A percentile compares a stretch with the other conserved stretches of the same genome.
These are phyloP conservation scores for Premnoplex brunnescens DNA, from an alignment of 2,797 vertebrate species.

Conservation along the genomic window DNA sequence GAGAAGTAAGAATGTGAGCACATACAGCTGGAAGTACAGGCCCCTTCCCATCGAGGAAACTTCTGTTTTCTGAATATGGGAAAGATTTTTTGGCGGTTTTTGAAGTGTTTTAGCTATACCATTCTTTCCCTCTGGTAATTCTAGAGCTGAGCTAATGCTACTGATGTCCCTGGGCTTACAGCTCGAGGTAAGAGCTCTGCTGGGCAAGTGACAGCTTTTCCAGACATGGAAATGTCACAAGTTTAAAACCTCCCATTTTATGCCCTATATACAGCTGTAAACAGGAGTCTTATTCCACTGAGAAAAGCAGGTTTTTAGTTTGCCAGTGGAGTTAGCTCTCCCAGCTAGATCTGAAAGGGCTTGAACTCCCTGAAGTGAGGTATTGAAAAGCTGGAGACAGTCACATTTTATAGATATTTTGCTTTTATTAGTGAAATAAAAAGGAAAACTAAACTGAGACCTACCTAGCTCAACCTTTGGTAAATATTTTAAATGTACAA, in stretches of 20 bases:
- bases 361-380: constrained; percentile 39
- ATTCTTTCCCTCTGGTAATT: not conserved
- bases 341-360: constrained; percentile 6
- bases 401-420: constrained; percentile 24
- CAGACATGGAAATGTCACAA: constrained; percentile 51
- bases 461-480: constrained; percentile 1
- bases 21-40: not conserved
- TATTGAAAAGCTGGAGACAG: constrained; percentile 16
- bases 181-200: constrained; percentile 1
- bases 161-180: constrained; percentile 19
- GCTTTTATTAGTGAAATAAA: constrained; percentile 7
- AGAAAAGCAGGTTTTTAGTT: constrained; percentile 28
- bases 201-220: not conserved
- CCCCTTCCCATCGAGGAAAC: not conserved
- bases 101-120: not conserved
- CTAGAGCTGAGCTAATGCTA: constrained; percentile 34
- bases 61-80: not conserved
- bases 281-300: constrained; percentile 39
- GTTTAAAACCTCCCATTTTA: constrained; percentile 39
- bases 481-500: constrained; percentile 21
- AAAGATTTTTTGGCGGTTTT: not conserved
- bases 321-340: not conserved
- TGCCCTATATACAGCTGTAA: not conserved
- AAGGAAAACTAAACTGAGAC: not conserved
- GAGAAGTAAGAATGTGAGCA: not conserved